Percentiles rank a stretch among this genome's conserved stretches.
Evolutionary conservation across 2,113 vertebrate genomes (phyloP).

Genomic region (Probosciger aterrimus): DNA sequence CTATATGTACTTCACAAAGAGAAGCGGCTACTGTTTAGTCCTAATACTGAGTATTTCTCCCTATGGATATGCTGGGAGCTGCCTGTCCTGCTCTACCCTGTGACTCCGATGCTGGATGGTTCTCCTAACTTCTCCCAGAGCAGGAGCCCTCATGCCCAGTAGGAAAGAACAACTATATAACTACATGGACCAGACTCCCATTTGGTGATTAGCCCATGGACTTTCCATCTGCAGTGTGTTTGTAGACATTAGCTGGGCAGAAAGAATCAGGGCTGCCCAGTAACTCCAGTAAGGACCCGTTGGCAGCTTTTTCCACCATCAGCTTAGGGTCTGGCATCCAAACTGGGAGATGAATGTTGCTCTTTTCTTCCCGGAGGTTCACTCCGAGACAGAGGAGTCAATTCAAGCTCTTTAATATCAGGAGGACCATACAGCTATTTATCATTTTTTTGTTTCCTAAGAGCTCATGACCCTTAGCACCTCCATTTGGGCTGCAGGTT

Average conservation of each 20-base stretch:
- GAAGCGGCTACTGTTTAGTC: background rate
- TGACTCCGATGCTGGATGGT: background rate
- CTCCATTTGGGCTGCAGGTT: background rate
- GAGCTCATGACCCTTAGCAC: background rate
- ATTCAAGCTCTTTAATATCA: background rate
- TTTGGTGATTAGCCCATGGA: background rate
- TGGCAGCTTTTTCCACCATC: background rate
- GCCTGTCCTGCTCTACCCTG: background rate
- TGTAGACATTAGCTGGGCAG: background rate
- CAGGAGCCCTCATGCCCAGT: background rate
- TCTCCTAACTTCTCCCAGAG: background rate
- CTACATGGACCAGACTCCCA: background rate
- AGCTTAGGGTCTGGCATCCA: background rate
- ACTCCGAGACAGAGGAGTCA: background rate
- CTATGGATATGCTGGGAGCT: background rate
- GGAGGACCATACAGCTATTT: background rate
- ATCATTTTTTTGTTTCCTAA: background rate
- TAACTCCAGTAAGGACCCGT: background rate
- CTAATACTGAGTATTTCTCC: background rate
- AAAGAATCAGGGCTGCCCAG: background rate
- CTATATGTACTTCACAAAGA: background rate
- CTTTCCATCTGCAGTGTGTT: background rate
- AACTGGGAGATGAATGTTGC: background rate
- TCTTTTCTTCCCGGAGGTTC: background rate
- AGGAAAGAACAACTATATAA: background rate